Evolutionary conservation across 2,113 vertebrate genomes (phyloP).

Genomic region (Petaurus breviceps): DNA sequence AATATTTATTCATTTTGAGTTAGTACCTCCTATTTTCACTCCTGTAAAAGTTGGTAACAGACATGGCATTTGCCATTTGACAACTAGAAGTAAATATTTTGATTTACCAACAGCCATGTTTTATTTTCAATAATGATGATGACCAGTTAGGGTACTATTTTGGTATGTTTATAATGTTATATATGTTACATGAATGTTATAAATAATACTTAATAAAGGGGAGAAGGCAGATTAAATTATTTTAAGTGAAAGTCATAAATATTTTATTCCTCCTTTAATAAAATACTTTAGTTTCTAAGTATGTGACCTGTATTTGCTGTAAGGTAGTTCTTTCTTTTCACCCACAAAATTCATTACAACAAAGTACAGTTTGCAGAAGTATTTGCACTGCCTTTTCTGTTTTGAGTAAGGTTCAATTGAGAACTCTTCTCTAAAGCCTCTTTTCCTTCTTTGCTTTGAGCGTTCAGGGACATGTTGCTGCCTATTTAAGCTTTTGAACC

Average conservation of each 20-base stretch:
- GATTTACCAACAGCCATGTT: background rate
- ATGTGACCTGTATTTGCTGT: background rate
- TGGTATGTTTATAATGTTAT: background rate
- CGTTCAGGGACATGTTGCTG: background rate
- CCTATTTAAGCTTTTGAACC: background rate
- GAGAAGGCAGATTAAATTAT: background rate
- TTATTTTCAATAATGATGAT: background rate
- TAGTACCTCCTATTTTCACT: background rate
- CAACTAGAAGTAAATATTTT: background rate
- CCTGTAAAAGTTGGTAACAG: background rate
- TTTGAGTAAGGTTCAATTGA: background rate
- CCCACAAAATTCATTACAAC: background rate
- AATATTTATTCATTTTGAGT: background rate
- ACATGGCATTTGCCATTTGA: background rate
- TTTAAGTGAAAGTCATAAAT: background rate
- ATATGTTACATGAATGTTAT: background rate
- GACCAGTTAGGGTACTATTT: background rate
- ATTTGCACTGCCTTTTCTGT: background rate
- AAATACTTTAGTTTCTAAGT: background rate
- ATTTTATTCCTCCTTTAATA: background rate
- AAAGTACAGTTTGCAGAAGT: background rate
- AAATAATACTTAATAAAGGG: background rate
- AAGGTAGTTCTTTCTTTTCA: background rate
- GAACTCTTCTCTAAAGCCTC: background rate
- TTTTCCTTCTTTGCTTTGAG: background rate